A percentile compares a stretch with the other conserved stretches of the same genome.
Evolutionary conservation across 2,888 invertebrate genomes (phyloP).

Genomic region (Allolobophora icterica): DNA sequence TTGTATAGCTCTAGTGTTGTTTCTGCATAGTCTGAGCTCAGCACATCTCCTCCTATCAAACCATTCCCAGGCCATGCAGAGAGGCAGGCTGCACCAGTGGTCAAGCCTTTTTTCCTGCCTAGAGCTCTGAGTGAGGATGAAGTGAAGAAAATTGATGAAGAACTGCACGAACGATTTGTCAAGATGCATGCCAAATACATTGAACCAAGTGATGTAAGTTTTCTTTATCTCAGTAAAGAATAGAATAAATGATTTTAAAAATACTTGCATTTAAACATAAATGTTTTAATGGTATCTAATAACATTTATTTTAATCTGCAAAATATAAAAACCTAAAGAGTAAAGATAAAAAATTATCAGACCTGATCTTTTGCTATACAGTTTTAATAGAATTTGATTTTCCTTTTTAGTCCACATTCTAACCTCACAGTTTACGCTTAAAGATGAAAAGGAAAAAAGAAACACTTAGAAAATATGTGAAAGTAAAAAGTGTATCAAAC

Average conservation of each 20-base stretch:
- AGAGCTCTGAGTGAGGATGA: constrained; percentile 60
- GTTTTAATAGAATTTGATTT: too few species aligned
- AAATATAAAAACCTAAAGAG: background rate
- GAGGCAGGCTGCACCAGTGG: constrained; percentile 6
- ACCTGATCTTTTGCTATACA: too few species aligned
- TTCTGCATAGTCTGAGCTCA: background rate
- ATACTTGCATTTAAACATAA: too few species aligned
- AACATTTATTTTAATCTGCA: background rate
- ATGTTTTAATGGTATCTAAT: background rate
- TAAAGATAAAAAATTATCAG: background rate
- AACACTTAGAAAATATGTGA: too few species aligned
- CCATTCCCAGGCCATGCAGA: constrained; percentile 40
- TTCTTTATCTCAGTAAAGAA: background rate
- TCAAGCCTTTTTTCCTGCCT: constrained; percentile 38
- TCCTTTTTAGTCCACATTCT: too few species aligned
- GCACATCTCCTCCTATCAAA: constrained; percentile 18
- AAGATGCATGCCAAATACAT: constrained; percentile 38
- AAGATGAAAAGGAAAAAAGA: too few species aligned
- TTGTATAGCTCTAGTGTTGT: background rate
- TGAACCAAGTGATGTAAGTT: background rate
- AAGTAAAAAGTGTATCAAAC: too few species aligned
- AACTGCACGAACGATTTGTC: constrained; percentile 64
- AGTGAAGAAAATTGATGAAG: constrained; percentile 60
- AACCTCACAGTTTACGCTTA: too few species aligned
- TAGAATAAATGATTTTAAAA: background rate